Evolutionary conservation across 2,888 invertebrate genomes (phyloP), one percentile per base, ranked within the genome.

Genomic region (Apotomis capreana): DNA sequence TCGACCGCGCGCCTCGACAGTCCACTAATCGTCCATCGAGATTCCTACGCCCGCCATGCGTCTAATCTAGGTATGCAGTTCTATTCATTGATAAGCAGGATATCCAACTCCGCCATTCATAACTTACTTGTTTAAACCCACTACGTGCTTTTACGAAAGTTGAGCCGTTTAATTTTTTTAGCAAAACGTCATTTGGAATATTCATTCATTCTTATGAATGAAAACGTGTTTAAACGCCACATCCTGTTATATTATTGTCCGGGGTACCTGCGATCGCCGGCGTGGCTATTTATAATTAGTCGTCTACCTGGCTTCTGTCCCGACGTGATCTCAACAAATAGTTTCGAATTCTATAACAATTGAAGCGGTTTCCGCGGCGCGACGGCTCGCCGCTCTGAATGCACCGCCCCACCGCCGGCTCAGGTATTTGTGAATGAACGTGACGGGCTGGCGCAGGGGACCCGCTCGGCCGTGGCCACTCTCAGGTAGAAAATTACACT

Each of bases 381-480:
- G 46, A 68, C 54, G 78, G 79, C 80, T 78, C 77, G 77, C 77
- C 76, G 79, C 81, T 85, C 85, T 85, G 81, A 87, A 84, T 82
- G 83, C 81, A 82, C 78, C 80, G 79, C 81, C 84, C 84, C 84
- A 78, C 79, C 81, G 80, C 81, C 81, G 84, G 80, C 86, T 87
- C 87, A 90, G 90, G 90, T 92, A 92, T 92, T 91, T 92, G 93
- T 93, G 92, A 93, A 93, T 93, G 93, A 91, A 93, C 92, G 92
- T 91, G 92, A 87, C 88, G 88, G 86, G 81, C 85, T 78, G 85
- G 86, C 86, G 86, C 86, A 85, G 83, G 86, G 87, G 87, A 86
- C 86, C 59, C 68, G 86, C 83, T 88, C 85, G 85, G 84, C 82
- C 84, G 88, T 87, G 87, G 87, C 85, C 86, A 87, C 85, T 84